phyloP scores from a whole-genome alignment of 2,113 vertebrate genomes.

The Calidris pygmaea region DNA sequence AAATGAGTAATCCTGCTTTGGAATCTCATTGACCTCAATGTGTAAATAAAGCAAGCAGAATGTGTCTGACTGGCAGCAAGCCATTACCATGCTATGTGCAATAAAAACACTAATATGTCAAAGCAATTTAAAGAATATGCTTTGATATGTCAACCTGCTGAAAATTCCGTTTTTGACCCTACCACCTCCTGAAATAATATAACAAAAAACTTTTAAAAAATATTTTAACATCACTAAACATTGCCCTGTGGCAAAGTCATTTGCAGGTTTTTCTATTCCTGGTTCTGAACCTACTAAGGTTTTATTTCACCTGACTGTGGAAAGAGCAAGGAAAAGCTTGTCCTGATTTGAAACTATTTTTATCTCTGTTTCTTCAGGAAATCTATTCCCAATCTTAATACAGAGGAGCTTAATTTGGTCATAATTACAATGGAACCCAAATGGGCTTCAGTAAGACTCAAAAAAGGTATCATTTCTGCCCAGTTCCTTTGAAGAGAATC shows the following conservation, averaged over 20 bases:
- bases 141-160: neutral
- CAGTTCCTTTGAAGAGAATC: neutral
- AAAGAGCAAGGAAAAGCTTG: neutral
- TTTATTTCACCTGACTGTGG: neutral
- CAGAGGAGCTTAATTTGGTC: neutral
- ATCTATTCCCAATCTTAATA: neutral
- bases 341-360: neutral
- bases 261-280: neutral
- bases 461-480: neutral
- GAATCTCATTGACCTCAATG: conserved; percentile 46
- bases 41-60: conserved; percentile 50
- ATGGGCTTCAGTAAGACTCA: neutral
- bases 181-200: neutral
- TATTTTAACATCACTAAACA: neutral
- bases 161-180: conserved; percentile 2
- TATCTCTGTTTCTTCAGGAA: neutral
- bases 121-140: neutral
- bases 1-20: conserved; percentile 27
- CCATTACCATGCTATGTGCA: neutral
- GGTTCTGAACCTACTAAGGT: neutral
- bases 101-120: conserved; percentile 25
- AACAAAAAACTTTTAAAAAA: accelerated
- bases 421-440: neutral
- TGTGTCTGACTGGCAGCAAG: conserved; percentile 33
- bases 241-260: neutral